These are phyloP conservation scores for Netelia inedita DNA, from an alignment of 2,888 invertebrate genomes.

Conservation along the genomic window DNA sequence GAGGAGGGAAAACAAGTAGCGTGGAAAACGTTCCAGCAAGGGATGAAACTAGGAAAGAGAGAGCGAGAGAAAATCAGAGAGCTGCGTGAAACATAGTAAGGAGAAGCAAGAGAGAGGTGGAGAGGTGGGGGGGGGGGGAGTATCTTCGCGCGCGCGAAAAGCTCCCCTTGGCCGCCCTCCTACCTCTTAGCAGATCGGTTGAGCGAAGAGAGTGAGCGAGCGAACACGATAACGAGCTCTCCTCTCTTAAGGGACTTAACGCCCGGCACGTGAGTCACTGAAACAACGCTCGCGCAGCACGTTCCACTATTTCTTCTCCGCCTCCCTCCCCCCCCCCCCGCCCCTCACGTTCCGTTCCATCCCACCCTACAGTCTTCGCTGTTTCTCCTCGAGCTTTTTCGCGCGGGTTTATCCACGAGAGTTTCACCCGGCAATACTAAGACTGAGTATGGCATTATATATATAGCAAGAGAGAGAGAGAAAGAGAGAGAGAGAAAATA, in stretches of 20 bases:
- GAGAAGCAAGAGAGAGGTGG: too few relatives aligned
- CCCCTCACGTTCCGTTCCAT: background rate
- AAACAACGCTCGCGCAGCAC: constrained; percentile 39
- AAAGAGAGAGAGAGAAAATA: background rate
- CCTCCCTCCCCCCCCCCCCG: background rate
- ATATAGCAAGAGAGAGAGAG: background rate
- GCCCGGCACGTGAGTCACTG: constrained; percentile 61
- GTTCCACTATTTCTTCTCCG: constrained; percentile 3
- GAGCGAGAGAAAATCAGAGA: constrained; percentile 45
- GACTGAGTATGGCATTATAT: constrained; percentile 3
- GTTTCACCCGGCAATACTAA: background rate
- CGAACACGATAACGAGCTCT: constrained; percentile 61
- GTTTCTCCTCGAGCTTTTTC: constrained; percentile 7
- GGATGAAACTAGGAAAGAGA: background rate
- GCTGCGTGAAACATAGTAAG: constrained; percentile 17
- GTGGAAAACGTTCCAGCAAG: constrained; percentile 45
- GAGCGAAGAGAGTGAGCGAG: constrained; percentile 11
- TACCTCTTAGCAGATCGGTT: background rate
- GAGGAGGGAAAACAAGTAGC: constrained; percentile 46
- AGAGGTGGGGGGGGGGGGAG: background rate
- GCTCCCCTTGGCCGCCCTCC: background rate
- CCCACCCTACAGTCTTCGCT: background rate
- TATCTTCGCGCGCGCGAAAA: constrained; percentile 11
- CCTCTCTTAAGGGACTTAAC: constrained; percentile 63
- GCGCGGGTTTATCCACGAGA: background rate